Conservation (phyloP, 2,113 vertebrate genomes). For the Silurus meridionalis region DNA sequence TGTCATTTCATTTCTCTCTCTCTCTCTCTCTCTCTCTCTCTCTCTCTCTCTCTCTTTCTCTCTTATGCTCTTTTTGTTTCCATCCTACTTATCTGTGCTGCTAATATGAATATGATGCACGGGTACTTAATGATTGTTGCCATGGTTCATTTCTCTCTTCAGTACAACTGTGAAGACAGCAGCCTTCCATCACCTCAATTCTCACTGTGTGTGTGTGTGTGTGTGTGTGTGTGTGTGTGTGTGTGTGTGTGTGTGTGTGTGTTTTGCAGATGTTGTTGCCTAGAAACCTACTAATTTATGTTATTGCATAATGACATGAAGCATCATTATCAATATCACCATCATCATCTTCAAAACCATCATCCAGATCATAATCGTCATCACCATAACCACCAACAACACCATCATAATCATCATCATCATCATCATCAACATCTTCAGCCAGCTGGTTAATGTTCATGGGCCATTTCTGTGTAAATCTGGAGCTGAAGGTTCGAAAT, state of each 20-base stretch:
- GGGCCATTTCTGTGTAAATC: constrained; percentile 60
- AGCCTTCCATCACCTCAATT: constrained; percentile 25
- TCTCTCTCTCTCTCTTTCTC: background rate
- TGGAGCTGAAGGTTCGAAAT: constrained; percentile 46
- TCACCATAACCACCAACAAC: background rate
- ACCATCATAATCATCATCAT: background rate
- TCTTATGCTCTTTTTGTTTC: background rate
- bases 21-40: background rate
- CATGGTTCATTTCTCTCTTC: constrained; percentile 25
- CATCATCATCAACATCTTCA: constrained; percentile 27
- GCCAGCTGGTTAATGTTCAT: constrained; percentile 58
- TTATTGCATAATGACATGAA: constrained; percentile 20
- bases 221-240: constrained; percentile 18
- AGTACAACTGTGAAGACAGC: constrained; percentile 21
- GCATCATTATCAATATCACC: background rate
- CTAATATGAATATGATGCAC: constrained; percentile 14
- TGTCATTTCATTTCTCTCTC: background rate
- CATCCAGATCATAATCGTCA: background rate
- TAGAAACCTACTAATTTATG: constrained; percentile 56
- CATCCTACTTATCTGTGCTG: background rate
- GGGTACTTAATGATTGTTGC: constrained; percentile 19
- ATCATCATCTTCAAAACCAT: background rate
- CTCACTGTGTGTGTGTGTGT: background rate
- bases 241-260: background rate
- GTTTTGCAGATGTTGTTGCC: constrained; percentile 57